phyloP scores from a whole-genome alignment of 2,113 vertebrate species.

The Cryptomyrus ogoouensis region DNA sequence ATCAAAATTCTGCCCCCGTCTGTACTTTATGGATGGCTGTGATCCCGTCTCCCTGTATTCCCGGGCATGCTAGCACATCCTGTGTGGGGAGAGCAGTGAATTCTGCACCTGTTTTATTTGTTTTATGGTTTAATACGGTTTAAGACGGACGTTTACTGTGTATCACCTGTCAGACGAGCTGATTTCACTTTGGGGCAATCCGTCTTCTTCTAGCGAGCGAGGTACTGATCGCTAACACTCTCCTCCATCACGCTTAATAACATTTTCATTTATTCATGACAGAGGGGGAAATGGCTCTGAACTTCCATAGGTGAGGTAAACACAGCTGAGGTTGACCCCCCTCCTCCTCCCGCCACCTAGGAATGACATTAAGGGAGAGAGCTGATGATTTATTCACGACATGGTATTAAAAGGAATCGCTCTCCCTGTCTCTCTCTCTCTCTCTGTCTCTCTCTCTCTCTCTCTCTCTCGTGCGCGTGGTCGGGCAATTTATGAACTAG shows the following conservation, averaged over 20 bases:
- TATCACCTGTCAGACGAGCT: constrained; percentile 7
- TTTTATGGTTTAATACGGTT: constrained; percentile 15
- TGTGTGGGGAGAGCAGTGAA: neutral
- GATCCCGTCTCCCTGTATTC: neutral
- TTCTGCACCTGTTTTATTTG: neutral
- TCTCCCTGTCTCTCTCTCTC: neutral
- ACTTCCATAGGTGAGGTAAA: neutral
- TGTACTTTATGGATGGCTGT: neutral
- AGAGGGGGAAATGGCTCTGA: neutral
- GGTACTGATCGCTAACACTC: neutral
- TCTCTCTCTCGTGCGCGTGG: neutral
- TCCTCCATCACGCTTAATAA: constrained; percentile 10
- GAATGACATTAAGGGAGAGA: neutral
- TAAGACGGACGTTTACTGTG: constrained; percentile 11
- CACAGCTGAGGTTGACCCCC: neutral
- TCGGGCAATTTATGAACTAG: neutral
- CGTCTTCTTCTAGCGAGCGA: neutral
- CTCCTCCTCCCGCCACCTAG: neutral
- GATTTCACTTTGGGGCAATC: constrained; percentile 1
- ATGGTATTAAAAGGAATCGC: neutral
- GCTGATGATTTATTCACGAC: neutral
- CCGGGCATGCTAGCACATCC: neutral
- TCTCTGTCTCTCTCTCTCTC: neutral
- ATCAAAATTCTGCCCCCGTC: constrained; percentile 8
- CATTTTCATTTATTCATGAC: constrained; percentile 13